These are phyloP conservation scores for Diaphora mendica DNA, from an alignment of 2,888 invertebrate genomes.

Conservation along the genomic window DNA sequence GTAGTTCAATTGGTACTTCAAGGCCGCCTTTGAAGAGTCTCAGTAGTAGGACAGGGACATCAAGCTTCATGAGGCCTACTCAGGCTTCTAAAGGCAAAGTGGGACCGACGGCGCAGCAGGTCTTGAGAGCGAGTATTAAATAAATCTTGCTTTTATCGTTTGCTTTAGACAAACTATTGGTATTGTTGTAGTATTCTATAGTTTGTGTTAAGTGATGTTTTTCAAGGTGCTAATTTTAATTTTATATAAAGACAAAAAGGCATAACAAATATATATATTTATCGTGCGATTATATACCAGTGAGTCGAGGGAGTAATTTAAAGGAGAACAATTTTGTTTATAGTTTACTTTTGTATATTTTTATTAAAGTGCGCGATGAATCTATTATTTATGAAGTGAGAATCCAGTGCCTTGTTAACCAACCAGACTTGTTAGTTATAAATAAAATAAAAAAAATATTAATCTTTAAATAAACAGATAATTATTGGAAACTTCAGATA, in stretches of 20 bases:
- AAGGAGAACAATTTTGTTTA: conserved; percentile 21
- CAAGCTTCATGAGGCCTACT: conserved; percentile 95
- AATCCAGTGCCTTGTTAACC: conserved; percentile 50
- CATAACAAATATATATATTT: conserved; percentile 33
- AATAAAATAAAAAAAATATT: conserved; percentile 63
- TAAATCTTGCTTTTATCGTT: conserved; percentile 48
- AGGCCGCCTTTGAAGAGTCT: conserved; percentile 76
- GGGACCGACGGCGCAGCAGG: conserved; percentile 65
- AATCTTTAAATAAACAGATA: conserved; percentile 50
- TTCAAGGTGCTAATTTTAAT: conserved; percentile 45
- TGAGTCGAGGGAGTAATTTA: conserved; percentile 15
- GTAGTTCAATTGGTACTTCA: conserved; percentile 82
- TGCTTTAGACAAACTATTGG: conserved; percentile 33
- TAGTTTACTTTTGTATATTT: conserved; percentile 13
- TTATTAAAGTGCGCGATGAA: conserved; percentile 32
- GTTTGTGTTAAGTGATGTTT: conserved; percentile 28
- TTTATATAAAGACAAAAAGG: conserved; percentile 35
- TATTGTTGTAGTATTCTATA: conserved; percentile 26
- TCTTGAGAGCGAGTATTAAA: conserved; percentile 71
- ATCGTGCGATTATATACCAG: conserved; percentile 30
- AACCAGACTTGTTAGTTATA: conserved; percentile 52
- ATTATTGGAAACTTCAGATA: conserved; percentile 83
- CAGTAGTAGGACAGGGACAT: conserved; percentile 65
- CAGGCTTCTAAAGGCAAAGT: conserved; percentile 92
- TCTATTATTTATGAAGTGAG: conserved; percentile 33